A percentile compares a stretch with the other conserved stretches of the same genome.
phyloP scores from a whole-genome alignment of 2,888 invertebrate species.

The Drosophila colorata region DNA sequence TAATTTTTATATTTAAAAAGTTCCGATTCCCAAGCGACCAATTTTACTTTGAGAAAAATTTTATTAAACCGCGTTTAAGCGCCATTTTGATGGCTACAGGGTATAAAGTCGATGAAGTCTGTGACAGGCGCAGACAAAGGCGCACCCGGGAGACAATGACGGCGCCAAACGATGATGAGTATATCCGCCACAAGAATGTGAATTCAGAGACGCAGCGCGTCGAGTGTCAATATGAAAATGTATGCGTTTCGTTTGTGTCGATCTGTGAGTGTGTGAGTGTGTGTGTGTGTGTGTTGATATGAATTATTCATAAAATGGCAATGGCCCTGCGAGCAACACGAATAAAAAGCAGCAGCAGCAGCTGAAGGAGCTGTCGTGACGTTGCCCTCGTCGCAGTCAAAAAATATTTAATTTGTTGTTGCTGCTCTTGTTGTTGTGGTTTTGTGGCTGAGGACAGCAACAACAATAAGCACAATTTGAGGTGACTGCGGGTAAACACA shows the following conservation, averaged over 20 bases:
- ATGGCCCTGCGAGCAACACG: conserved; percentile 60
- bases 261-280: conserved; percentile 8
- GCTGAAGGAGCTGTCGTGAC: conserved; percentile 55
- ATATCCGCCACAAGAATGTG: conserved; percentile 59
- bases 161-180: conserved; percentile 64
- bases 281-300: conserved; percentile 52
- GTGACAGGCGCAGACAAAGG: conserved; percentile 58
- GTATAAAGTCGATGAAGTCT: conserved; percentile 29
- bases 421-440: conserved; percentile 1
- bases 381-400: conserved; percentile 40
- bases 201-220: conserved; percentile 44
- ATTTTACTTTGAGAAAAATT: not conserved
- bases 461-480: conserved; percentile 33
- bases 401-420: conserved; percentile 32
- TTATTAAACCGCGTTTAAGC: not conserved
- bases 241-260: conserved; percentile 61
- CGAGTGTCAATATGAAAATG: conserved; percentile 76
- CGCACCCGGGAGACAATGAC: conserved; percentile 60
- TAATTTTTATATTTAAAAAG: too few species aligned
- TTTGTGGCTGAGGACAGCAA: conserved; percentile 15
- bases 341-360: conserved; percentile 30
- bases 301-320: conserved; percentile 81
- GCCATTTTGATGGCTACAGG: not conserved
- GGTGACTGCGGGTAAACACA: conserved; percentile 34
- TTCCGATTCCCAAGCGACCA: too few species aligned